Evolutionary conservation across 2,888 invertebrate species (phyloP), one percentile per base, ranked within the genome.

Genomic region (Amiota minor): DNA sequence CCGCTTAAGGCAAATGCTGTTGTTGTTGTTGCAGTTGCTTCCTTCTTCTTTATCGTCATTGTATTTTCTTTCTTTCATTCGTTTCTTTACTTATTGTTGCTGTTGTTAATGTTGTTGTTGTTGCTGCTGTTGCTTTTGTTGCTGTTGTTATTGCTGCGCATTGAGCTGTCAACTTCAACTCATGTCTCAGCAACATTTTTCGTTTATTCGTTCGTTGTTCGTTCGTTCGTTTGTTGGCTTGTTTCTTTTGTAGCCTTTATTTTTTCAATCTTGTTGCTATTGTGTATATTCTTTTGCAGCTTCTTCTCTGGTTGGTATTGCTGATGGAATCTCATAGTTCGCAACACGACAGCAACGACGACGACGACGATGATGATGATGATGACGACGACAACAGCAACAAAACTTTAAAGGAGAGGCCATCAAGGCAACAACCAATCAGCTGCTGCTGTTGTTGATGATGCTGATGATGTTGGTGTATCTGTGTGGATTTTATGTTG

Each of bases 111-210:
- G 73, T 76, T 72, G 72, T 11, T 65, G 64, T 71, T 62, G 45
- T 79, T 35, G 14, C 56, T 45, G n/a, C 9, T 47, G n/a, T 20
- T n/a, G 47, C 20, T 16, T 9, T 53, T 59, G 56, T n/a, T 18
- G 16, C 11, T 83, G 79, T 85, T 86, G 86, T 84, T 85, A 85
- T 85, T 86, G 83, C 80, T 83, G 87, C 81, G 87, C 88, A 87
- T 87, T 88, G 88, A 87, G 87, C 87, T 87, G 87, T 83, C 86
- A 86, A 83, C 83, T 86, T 85, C 67, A 68, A 68, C 50, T 68
- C 86, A 86, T 86, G 83, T 86, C 87, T 86, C 84, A 81, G 84
- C 86, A 82, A 78, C 85, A 81, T 83, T 83, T 86, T 83, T 86
- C 84, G 86, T 86, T 83, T 82, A 49, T 49, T 85, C 85, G 84